Conservation (phyloP, 2,797 vertebrate species). For the Neostethus bicornis region DNA sequence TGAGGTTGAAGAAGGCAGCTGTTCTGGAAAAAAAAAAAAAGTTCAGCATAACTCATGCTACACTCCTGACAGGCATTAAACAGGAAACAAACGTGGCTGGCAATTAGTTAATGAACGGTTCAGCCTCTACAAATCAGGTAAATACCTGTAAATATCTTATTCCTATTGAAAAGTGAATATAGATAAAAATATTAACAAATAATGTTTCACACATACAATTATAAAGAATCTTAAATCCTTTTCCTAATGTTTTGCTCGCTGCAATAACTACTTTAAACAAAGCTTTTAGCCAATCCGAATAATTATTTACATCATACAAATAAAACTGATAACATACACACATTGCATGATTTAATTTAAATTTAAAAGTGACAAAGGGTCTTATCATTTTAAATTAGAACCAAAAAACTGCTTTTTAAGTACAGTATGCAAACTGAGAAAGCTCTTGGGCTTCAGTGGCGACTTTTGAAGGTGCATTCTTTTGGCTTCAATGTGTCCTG, state of each 20-base stretch:
- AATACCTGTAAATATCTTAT: too few species aligned
- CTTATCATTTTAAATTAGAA: too few species aligned
- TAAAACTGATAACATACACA: too few species aligned
- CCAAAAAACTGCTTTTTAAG: too few species aligned
- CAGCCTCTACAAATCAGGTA: not conserved
- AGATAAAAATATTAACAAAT: not conserved
- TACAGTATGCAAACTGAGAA: not conserved
- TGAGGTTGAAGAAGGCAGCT: not conserved
- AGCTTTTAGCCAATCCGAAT: not conserved
- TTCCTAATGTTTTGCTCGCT: slow-evolving; percentile 4
- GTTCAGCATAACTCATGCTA: not conserved
- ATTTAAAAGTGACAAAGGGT: too few species aligned
- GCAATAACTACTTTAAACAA: too few species aligned
- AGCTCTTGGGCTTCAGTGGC: not conserved
- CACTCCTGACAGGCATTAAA: not conserved
- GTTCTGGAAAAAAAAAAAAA: not conserved
- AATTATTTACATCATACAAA: not conserved
- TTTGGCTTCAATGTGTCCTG: not conserved
- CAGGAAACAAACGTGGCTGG: not conserved
- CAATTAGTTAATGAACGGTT: slow-evolving; percentile 9
- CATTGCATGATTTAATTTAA: too few species aligned
- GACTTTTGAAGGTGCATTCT: not conserved
- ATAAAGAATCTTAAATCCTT: not conserved
- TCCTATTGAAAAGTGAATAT: not conserved
- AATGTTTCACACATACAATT: not conserved